These are phyloP conservation scores for Escarpia spicata DNA, from an alignment of 2,888 invertebrate genomes.

Conservation along the genomic window DNA sequence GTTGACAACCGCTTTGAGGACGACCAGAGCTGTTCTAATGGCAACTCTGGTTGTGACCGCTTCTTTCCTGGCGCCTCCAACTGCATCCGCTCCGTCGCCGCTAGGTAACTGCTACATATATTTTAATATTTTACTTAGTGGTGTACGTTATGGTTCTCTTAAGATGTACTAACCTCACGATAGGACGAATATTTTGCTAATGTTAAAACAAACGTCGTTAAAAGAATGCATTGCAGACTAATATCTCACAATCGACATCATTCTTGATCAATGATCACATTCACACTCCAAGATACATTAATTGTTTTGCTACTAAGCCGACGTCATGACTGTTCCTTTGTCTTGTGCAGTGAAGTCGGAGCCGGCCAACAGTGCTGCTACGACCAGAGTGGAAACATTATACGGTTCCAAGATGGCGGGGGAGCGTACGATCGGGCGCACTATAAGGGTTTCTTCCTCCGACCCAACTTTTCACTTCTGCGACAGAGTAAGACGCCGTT, in stretches of 20 bases:
- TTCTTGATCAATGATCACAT: too few relatives aligned
- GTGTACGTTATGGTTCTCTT: neutral
- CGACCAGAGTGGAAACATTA: neutral
- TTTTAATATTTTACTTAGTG: neutral
- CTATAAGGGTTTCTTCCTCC: neutral
- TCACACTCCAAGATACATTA: too few relatives aligned
- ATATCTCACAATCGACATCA: too few relatives aligned
- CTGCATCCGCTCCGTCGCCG: neutral
- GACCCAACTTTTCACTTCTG: neutral
- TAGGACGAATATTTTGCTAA: too few relatives aligned
- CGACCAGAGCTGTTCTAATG: neutral
- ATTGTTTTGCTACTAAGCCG: too few relatives aligned
- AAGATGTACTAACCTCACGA: too few relatives aligned
- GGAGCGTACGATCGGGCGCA: constrained; percentile 6
- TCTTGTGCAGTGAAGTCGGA: neutral
- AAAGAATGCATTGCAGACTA: too few relatives aligned
- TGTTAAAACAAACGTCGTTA: too few relatives aligned
- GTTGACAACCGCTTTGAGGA: neutral
- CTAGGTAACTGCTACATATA: neutral
- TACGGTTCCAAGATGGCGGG: constrained; percentile 19
- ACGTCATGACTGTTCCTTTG: neutral
- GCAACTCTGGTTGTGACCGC: neutral
- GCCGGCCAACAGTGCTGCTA: constrained; percentile 23
- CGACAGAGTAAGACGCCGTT: neutral
- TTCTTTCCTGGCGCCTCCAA: neutral